These are phyloP conservation scores for Caenorhabditis auriculariae DNA, from an alignment of 2,888 invertebrate species.

Conservation along the genomic window DNA sequence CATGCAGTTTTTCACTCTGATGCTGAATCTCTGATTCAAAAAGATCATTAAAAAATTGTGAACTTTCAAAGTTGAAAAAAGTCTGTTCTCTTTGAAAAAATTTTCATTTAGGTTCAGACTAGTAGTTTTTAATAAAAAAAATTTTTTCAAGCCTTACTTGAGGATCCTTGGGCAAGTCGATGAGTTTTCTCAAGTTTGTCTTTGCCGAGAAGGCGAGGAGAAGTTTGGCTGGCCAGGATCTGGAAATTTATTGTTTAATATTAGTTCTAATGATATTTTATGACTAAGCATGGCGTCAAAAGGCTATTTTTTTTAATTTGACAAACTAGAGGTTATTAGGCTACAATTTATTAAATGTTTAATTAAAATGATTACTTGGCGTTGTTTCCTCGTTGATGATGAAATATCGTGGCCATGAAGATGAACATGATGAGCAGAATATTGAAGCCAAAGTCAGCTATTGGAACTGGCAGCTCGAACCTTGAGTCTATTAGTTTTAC, in stretches of 20 bases:
- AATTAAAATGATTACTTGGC: conserved; percentile 34
- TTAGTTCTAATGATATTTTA: background rate
- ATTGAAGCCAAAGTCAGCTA: conserved; percentile 58
- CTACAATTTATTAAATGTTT: background rate
- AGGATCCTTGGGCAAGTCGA: conserved; percentile 59
- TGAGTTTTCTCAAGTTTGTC: conserved; percentile 50
- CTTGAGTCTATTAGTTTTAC: background rate
- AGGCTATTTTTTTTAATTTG: too few species aligned
- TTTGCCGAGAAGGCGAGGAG: conserved; percentile 59
- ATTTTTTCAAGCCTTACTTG: conserved; percentile 16
- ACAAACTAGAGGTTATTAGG: too few species aligned
- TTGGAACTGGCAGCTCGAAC: conserved; percentile 54
- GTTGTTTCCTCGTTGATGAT: conserved; percentile 50
- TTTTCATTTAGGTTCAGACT: too few species aligned
- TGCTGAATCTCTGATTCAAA: too few species aligned
- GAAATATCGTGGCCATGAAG: conserved; percentile 59
- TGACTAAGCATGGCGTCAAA: too few species aligned
- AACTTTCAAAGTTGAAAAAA: too few species aligned
- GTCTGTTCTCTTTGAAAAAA: too few species aligned
- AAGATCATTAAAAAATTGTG: background rate
- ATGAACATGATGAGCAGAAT: conserved; percentile 49
- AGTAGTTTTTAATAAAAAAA: background rate
- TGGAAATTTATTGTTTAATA: conserved; percentile 7
- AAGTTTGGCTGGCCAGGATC: conserved; percentile 49
- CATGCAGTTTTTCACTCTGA: too few species aligned